Evolutionary conservation across 2,113 vertebrate species (phyloP).

Genomic region (Elephas maximus): DNA sequence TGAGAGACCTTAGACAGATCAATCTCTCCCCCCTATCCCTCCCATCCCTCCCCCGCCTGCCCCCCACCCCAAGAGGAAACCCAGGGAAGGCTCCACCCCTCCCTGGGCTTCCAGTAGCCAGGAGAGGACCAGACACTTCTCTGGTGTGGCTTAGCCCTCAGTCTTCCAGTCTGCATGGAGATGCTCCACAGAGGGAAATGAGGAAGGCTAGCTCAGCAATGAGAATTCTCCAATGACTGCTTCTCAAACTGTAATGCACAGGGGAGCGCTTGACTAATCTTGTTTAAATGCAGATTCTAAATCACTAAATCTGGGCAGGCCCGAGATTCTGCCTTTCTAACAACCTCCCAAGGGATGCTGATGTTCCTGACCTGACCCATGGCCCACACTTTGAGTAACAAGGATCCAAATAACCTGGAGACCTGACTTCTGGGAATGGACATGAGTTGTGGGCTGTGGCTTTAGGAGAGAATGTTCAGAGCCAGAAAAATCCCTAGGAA

Average conservation of each 20-base stretch:
- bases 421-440: neutral
- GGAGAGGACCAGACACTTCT: neutral
- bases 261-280: neutral
- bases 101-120: neutral
- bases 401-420: neutral
- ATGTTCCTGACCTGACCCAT: neutral
- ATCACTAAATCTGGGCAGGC: neutral
- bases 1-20: neutral
- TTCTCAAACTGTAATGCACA: neutral
- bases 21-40: neutral
- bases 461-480: neutral
- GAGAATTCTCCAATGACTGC: neutral
- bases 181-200: neutral
- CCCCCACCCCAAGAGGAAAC: neutral
- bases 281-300: slow-evolving; percentile 31
- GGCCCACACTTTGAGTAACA: neutral
- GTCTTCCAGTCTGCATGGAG: neutral
- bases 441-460: neutral
- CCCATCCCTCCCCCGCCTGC: too few species aligned
- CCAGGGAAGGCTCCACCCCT: neutral
- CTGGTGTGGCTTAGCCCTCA: neutral
- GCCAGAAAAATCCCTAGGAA: neutral
- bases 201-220: neutral
- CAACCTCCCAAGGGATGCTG: neutral
- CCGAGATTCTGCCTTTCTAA: neutral